A percentile compares a stretch with the other conserved stretches of the same genome.
These are phyloP conservation scores for Dendrocincla tyrannina DNA, from an alignment of 2,797 vertebrate genomes.

Conservation along the genomic window DNA sequence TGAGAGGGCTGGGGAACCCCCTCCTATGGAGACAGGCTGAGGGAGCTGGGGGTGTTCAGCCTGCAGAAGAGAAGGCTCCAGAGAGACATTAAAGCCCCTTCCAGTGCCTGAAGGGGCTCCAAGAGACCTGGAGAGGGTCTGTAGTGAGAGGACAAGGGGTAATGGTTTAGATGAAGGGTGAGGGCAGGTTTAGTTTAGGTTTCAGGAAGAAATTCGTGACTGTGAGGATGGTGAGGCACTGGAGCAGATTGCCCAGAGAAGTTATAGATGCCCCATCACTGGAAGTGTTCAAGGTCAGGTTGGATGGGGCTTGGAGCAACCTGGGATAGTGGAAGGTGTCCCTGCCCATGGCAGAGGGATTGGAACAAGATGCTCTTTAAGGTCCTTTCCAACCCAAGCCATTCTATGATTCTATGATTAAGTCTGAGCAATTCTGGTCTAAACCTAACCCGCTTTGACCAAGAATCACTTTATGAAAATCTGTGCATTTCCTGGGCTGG, in stretches of 20 bases:
- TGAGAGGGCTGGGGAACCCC: neutral
- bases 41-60: neutral
- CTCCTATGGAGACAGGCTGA: neutral
- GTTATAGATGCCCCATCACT: neutral
- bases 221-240: rapidly evolving
- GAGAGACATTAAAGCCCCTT: neutral
- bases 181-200: neutral
- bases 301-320: rapidly evolving
- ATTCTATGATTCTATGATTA: neutral
- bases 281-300: rapidly evolving
- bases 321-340: neutral
- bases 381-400: neutral
- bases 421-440: neutral
- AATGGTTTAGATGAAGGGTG: neutral
- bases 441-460: neutral
- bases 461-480: neutral
- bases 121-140: neutral
- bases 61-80: neutral
- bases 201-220: rapidly evolving
- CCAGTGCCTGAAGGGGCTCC: neutral
- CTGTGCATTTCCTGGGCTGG: neutral
- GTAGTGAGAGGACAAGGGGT: neutral
- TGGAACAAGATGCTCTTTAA: neutral
- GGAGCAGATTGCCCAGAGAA: rapidly evolving
- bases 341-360: rapidly evolving